Percentiles rank a stretch among this genome's conserved stretches.
phyloP scores from a whole-genome alignment of 2,797 vertebrate genomes.

The Tachyglossus aculeatus region DNA sequence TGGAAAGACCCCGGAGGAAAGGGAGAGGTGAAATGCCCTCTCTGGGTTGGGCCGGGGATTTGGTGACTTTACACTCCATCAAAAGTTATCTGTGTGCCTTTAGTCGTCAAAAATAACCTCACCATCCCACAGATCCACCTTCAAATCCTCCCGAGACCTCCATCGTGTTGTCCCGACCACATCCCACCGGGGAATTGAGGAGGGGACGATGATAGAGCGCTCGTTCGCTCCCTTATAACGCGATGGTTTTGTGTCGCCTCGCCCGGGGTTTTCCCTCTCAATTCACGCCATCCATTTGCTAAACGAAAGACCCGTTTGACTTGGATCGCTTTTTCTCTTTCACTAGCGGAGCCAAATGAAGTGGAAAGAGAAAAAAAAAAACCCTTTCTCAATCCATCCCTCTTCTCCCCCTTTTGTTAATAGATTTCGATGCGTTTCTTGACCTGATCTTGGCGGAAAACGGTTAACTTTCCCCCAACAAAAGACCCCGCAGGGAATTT shows the following conservation, averaged over 20 bases:
- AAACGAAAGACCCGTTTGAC: constrained; percentile 59
- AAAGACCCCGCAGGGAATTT: constrained; percentile 63
- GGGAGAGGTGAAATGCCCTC: constrained; percentile 51
- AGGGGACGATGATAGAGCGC: too few relatives aligned
- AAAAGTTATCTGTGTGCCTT: constrained; percentile 50
- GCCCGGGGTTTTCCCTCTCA: constrained; percentile 52
- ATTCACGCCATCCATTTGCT: constrained; percentile 63
- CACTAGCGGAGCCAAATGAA: constrained; percentile 60
- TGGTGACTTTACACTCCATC: constrained; percentile 56
- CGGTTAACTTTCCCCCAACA: constrained; percentile 56
- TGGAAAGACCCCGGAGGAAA: constrained; percentile 51
- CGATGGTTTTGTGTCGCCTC: constrained; percentile 36
- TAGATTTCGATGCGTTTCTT: constrained; percentile 67
- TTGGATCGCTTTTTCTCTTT: constrained; percentile 55
- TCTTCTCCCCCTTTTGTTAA: constrained; percentile 45
- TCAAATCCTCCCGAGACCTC: too few relatives aligned
- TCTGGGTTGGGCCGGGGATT: constrained; percentile 64
- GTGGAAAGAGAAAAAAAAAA: constrained; percentile 16
- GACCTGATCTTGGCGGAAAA: constrained; percentile 68
- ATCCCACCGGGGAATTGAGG: too few relatives aligned
- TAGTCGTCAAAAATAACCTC: constrained; percentile 41
- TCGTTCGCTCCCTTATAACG: constrained; percentile 17
- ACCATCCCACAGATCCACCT: too few relatives aligned
- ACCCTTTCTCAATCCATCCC: constrained; percentile 57
- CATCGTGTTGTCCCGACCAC: too few relatives aligned